Evolutionary conservation across 2,113 vertebrate genomes (phyloP), one percentile per base, ranked within the genome.

Genomic region (Oxyruncus cristatus): DNA sequence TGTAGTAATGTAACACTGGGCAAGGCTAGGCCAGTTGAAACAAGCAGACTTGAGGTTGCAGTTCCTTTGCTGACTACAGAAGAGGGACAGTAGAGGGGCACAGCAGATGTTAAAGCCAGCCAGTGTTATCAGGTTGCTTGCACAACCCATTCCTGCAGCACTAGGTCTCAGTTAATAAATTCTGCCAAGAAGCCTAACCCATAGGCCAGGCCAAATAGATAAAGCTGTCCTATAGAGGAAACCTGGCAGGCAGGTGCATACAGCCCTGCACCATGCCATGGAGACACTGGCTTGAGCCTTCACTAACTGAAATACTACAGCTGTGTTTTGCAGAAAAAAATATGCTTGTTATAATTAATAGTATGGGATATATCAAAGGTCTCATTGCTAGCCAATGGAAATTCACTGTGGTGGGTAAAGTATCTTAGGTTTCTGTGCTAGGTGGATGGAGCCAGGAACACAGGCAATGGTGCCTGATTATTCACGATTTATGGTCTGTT

Each of bases 381-480:
- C 89, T 78, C 42, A 67, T 44, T 85, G 76, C 30, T 91, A 67
- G 77, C 50, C 80, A 89, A 74, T 39, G 73, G 55, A 94, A 96
- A 95, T 70, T 96, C 58, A 56, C 91, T 74, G 87, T 39, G 72
- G 80, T 77, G 32, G 73, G 55, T 91, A 87, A 95, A 80, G 76
- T 70, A 44, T 72, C 46, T 89, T n/a, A 61, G 73, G 26, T 58
- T 96, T 94, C 63, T 47, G 56, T 47, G 53, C 28, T 27, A 75
- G 65, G 44, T 19, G 42, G 52, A 81, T 71, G 68, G 56, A 95
- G 61, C 27, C 87, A 91, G 46, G 39, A 94, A 70, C 70, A 89
- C 35, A 85, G 56, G 81, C 94, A 95, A 94, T 33, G 11, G 56
- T 78, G 56, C 59, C 70, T 81, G 70, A 71, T 28, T 78, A 27